A percentile compares a stretch with the other conserved stretches of the same genome.
Conservation (phyloP, 2,113 vertebrate species). For the Falcunculus frontatus region DNA sequence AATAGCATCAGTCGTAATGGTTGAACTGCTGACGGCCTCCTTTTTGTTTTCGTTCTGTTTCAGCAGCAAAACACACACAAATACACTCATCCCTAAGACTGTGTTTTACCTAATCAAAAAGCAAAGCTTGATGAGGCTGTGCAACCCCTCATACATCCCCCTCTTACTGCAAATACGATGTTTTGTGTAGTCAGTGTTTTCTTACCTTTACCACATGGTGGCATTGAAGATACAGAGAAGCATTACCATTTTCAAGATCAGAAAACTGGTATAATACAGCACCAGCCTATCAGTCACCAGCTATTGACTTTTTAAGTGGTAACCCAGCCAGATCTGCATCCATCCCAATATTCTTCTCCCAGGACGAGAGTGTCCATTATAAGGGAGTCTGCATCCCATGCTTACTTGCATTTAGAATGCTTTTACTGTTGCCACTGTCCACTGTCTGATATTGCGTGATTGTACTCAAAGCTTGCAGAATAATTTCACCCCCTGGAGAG, state of each 20-base stretch:
- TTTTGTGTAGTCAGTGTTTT: not conserved
- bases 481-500: not conserved
- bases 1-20: not conserved
- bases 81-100: not conserved
- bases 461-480: not conserved
- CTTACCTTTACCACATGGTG: slow-evolving; percentile 6
- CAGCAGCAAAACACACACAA: not conserved
- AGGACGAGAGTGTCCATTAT: not conserved
- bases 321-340: not conserved
- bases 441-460: not conserved
- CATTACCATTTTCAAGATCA: not conserved
- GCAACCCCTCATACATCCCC: not conserved
- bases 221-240: not conserved
- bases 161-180: not conserved
- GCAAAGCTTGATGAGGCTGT: not conserved
- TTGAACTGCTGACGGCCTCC: not conserved
- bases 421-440: not conserved
- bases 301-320: not conserved
- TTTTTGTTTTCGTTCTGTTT: not conserved
- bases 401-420: not conserved
- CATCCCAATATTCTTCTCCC: not conserved
- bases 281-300: not conserved
- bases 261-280: not conserved
- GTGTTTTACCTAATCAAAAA: not conserved
- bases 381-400: not conserved